Base-by-base conservation (phyloP, 2,888 invertebrate genomes). In the Venusia cambrica region DNA sequence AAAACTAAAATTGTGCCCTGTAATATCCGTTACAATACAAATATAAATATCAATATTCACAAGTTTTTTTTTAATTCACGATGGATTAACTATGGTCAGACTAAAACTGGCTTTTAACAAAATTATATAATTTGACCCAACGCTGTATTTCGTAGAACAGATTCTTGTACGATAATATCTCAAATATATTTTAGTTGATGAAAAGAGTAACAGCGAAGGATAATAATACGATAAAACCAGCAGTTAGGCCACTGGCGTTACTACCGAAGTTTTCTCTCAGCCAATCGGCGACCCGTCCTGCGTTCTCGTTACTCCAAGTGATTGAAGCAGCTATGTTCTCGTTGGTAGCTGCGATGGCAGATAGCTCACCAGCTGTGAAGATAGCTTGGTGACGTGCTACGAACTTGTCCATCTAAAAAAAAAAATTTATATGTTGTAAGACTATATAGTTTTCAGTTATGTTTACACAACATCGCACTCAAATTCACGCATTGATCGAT, bases 311-410 rank as follows among this genome's bases (percentile, higher is more conserved):
- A 2, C 51, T 66, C 87, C 87, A 87, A 0, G 65, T 49, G n/a
- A 80, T 66, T 1, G 85, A 75, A 0, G 81, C 78, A 0, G 55
- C 72, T 1, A 85, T 74, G 31, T 83, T 83, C 28, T 79, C 80
- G n/a, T 62, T 51, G 12, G 83, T 81, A 3, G 67, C 74, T 0
- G 42, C 65, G 1, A 83, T 58, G 0, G 79, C 58, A 0, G 79
- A 79, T 1, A 48, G 7, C 36, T 87, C 87, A 5, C 72, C 81
- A 1, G 80, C 79, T 0, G 78, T 66, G 43, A 87, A 71, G 43
- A 75, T 67, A 1, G 13, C 10, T 8, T 63, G 42, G 38, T 85
- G 66, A 0, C 59, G 63, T 0, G 5, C 34, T 20, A 43, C 42
- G 9, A 87, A 66, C 1, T 61, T 46, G 0, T 67, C 56, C 6